Base-by-base conservation (phyloP, 2,888 invertebrate genomes). In the Cheilosia vulpina region DNA sequence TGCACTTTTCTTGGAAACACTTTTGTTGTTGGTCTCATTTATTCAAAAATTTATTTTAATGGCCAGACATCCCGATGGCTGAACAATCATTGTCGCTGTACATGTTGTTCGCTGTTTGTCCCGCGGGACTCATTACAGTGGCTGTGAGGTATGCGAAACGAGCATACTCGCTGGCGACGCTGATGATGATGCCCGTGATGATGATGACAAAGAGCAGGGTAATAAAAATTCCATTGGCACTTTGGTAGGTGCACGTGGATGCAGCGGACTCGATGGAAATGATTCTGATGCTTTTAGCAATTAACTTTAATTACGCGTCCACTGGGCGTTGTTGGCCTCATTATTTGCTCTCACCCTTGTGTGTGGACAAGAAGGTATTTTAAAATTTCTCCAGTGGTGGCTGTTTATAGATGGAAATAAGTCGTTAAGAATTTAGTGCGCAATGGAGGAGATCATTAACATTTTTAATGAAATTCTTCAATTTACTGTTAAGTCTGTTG, bases 221-320 rank as follows among this genome's bases (percentile, higher is more conserved):
- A 81, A 85, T 85, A 85, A 81, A 85, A 85, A 85, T 81, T 85
- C 81, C 85, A 85, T 85, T 85, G 81, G 85, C 85, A 85, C 71
- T 85, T 85, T 72, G 65, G 84, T 76, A 38, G 71, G 80, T 84
- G 84, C 84, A 84, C 47, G 27, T 5, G 63, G 47, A 24, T 60
- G 77, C 60, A 60, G 17, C 47, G 45, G 66, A 55, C 55, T 53
- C 24, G 55, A 55, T 38, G 58, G 47, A 21, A 65, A 77, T 58
- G 66, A 76, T 45, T 17, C 62, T 57, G 81, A 71, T 76, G 76
- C 85, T 81, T 81, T 81, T 77, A 81, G 85, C 85, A 85, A 85
- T 85, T 85, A 85, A 81, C 76, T 80, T 85, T 77, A 85, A 85
- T 85, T 85, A 81, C 77, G 81, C 21, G 76, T 81, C 85, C 85